Evolutionary conservation across 2,888 invertebrate genomes (phyloP).

Genomic region (Chrysotoxum bicinctum): DNA sequence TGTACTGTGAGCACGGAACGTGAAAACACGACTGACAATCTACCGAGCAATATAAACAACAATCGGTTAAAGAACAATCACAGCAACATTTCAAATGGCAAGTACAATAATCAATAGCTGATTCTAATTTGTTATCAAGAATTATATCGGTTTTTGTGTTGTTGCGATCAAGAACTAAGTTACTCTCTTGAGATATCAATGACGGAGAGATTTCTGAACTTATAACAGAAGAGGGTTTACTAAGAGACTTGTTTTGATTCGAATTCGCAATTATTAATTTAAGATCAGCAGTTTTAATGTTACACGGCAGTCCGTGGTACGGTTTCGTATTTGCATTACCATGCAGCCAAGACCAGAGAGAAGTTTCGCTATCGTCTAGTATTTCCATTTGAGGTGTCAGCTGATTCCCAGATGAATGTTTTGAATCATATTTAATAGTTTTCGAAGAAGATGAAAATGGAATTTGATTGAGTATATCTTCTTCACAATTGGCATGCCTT

Average conservation of each 20-base stretch:
- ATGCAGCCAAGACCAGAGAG: constrained; percentile 31
- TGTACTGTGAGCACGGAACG: constrained; percentile 70
- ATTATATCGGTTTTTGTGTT: constrained; percentile 10
- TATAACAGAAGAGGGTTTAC: neutral
- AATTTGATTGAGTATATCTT: neutral
- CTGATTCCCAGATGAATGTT: neutral
- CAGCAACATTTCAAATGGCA: constrained; percentile 69
- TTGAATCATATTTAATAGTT: neutral
- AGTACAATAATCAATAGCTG: constrained; percentile 51
- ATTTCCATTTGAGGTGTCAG: neutral
- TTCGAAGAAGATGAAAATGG: neutral
- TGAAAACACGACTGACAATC: constrained; percentile 74
- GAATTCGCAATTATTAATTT: neutral
- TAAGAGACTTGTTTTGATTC: neutral
- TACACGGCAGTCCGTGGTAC: neutral
- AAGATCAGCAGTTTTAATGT: constrained; percentile 11
- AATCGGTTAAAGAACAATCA: constrained; percentile 62
- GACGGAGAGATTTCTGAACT: neutral
- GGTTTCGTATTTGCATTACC: neutral
- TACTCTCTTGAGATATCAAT: neutral
- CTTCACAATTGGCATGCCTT: neutral
- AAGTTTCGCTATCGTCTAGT: neutral
- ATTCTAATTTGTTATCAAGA: constrained; percentile 30
- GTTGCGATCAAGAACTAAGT: constrained; percentile 23
- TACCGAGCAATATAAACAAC: constrained; percentile 68